Conservation (phyloP, 2,113 vertebrate species). For the Urocynchramus pylzowi region DNA sequence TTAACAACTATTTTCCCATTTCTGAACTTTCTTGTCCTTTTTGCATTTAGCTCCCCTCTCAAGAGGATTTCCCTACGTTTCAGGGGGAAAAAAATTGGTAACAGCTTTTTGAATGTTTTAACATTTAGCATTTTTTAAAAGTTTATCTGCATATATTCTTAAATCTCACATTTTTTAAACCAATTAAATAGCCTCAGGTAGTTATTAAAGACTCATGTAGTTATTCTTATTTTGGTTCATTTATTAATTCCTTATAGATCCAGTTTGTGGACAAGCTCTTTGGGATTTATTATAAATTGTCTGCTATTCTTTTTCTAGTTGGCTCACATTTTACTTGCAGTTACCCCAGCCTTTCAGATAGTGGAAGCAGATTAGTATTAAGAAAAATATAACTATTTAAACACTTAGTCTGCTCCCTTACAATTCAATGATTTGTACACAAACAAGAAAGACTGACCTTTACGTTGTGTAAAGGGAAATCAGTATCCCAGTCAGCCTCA, state of each 20-base stretch:
- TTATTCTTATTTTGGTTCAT: not conserved
- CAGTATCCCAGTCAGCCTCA: not conserved
- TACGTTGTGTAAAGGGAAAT: not conserved
- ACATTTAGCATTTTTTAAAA: not conserved
- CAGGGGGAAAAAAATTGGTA: fast-evolving
- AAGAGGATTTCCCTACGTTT: not conserved
- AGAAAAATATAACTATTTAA: not conserved
- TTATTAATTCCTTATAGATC: not conserved
- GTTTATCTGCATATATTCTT: not conserved
- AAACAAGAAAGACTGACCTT: not conserved
- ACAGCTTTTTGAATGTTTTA: not conserved
- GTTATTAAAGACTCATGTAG: not conserved
- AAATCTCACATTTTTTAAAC: not conserved
- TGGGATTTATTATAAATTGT: not conserved
- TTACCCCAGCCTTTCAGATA: not conserved
- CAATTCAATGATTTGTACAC: not conserved
- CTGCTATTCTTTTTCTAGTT: not conserved
- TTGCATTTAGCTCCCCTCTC: not conserved
- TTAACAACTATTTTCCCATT: not conserved
- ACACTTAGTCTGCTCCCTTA: not conserved
- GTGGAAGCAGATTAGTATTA: not conserved
- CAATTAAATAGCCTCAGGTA: not conserved
- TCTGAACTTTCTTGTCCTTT: not conserved
- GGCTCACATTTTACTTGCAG: not conserved
- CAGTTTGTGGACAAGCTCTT: not conserved